phyloP scores from a whole-genome alignment of 2,113 vertebrate genomes.

The Colius striatus region DNA sequence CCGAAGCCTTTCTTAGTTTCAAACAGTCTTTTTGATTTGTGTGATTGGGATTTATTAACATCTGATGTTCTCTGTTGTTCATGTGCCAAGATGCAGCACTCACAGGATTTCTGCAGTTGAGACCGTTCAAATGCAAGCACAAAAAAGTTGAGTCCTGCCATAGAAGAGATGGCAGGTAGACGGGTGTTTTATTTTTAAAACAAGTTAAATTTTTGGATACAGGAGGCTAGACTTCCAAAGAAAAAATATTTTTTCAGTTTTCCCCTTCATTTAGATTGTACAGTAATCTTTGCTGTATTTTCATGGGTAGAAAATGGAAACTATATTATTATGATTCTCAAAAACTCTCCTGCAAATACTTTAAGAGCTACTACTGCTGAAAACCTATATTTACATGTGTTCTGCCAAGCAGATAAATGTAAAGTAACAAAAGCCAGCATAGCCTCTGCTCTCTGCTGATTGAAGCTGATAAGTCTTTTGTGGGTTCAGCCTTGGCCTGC shows the following conservation, averaged over 20 bases:
- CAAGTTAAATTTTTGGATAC: not conserved
- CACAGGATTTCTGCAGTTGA: not conserved
- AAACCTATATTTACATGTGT: accelerated
- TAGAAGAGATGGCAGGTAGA: not conserved
- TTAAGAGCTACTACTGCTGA: not conserved
- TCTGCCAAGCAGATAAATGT: not conserved
- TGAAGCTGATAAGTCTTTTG: not conserved
- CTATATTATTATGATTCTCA: not conserved
- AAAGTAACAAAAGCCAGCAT: not conserved
- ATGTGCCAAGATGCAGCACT: not conserved
- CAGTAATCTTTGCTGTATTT: not conserved
- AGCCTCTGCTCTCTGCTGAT: not conserved
- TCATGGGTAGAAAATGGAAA: not conserved
- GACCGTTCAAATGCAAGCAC: not conserved
- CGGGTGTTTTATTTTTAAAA: not conserved
- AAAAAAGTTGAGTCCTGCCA: not conserved
- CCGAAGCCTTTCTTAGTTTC: not conserved
- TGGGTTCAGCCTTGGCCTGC: not conserved
- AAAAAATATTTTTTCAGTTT: not conserved
- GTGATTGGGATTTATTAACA: not conserved
- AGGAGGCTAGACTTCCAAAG: not conserved
- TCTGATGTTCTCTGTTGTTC: not conserved
- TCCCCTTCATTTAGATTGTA: not conserved
- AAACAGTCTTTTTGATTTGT: not conserved
- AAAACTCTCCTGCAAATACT: not conserved